phyloP scores from a whole-genome alignment of 2,888 invertebrate genomes.

The Drosophila hawaiiensis region DNA sequence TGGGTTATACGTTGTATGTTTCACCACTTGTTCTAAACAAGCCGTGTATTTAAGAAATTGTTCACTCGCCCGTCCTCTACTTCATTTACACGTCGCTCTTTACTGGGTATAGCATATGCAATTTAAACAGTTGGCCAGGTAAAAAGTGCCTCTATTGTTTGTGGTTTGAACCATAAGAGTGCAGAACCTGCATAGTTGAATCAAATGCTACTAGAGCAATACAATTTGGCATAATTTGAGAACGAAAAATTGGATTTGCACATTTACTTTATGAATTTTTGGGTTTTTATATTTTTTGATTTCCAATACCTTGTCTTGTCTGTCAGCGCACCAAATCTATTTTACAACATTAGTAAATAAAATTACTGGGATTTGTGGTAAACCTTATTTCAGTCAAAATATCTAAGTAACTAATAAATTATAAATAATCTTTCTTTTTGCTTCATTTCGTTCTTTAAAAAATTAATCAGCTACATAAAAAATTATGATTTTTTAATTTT shows the following conservation, averaged over 20 bases:
- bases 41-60: constrained; percentile 41
- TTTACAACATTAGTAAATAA: not conserved
- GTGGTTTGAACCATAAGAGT: constrained; percentile 13
- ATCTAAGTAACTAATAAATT: not conserved
- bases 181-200: not conserved
- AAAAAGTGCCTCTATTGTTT: constrained; percentile 19
- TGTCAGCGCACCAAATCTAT: not conserved
- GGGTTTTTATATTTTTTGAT: not conserved
- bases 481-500: not conserved
- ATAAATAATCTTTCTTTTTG: not conserved
- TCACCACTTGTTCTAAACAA: constrained; percentile 37
- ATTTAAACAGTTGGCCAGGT: constrained; percentile 47
- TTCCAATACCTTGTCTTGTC: not conserved
- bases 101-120: constrained; percentile 27
- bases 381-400: not conserved
- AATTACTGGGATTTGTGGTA: not conserved
- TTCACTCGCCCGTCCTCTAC: not conserved
- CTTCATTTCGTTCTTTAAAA: not conserved
- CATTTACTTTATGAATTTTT: not conserved
- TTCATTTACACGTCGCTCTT: not conserved
- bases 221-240: not conserved
- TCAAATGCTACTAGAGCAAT: not conserved
- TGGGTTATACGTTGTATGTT: constrained; percentile 46
- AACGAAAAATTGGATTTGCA: not conserved
- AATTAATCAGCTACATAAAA: not conserved